Conservation (phyloP, 1,140 invertebrate species). For the Dendrolimus punctatus region DNA sequence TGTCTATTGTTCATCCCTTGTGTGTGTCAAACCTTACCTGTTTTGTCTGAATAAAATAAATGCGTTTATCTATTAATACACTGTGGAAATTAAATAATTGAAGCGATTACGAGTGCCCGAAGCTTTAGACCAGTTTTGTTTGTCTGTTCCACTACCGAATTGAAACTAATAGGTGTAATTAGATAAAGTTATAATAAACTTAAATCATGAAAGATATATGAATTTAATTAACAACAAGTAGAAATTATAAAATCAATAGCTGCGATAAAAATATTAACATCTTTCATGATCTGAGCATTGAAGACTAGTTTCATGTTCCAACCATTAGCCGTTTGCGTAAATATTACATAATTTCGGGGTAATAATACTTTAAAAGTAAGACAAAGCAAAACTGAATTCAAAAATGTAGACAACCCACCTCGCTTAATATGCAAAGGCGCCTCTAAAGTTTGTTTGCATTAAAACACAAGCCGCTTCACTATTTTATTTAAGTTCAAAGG, state of each 20-base stretch:
- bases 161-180: conserved; percentile 28
- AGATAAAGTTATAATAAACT: conserved; percentile 30
- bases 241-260: background rate
- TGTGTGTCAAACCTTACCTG: conserved; percentile 78
- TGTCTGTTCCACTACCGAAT: conserved; percentile 49
- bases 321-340: conserved; percentile 17
- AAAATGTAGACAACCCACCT: conserved; percentile 70
- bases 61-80: conserved; percentile 5
- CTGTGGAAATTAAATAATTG: conserved; percentile 30
- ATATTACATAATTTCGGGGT: conserved; percentile 31
- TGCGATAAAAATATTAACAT: background rate
- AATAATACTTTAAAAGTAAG: conserved; percentile 39
- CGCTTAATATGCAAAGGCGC: conserved; percentile 72
- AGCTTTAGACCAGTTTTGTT: conserved; percentile 66
- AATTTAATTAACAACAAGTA: conserved; percentile 1
- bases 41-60: conserved; percentile 66
- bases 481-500: conserved; percentile 68
- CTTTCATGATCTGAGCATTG: conserved; percentile 50
- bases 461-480: conserved; percentile 71
- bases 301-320: conserved; percentile 17
- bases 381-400: conserved; percentile 69
- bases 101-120: conserved; percentile 49
- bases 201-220: conserved; percentile 50
- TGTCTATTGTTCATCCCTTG: conserved; percentile 81
- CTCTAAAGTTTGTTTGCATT: conserved; percentile 71